These are phyloP conservation scores for Aulostomus chinensis DNA, from an alignment of 2,797 vertebrate species.

Conservation along the genomic window DNA sequence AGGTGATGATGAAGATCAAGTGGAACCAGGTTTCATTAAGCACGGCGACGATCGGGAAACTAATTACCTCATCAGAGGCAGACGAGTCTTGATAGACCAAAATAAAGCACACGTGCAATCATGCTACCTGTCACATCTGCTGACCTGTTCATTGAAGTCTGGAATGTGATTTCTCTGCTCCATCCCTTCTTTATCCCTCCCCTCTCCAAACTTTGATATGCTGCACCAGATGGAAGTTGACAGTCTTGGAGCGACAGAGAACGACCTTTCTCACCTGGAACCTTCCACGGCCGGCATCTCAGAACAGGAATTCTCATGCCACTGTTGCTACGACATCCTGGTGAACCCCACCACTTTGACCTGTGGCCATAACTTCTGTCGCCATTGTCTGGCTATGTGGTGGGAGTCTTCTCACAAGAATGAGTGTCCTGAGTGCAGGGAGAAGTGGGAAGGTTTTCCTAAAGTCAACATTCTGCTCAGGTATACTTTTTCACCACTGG, in stretches of 20 bases:
- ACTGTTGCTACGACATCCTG: slow-evolving; percentile 94
- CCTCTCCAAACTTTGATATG: slow-evolving; percentile 29
- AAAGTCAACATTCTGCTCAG: slow-evolving; percentile 94
- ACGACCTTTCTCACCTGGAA: slow-evolving; percentile 1
- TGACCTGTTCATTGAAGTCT: too few relatives aligned
- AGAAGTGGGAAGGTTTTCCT: slow-evolving; percentile 94
- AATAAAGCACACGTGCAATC: too few relatives aligned
- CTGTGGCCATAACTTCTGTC: slow-evolving; percentile 96
- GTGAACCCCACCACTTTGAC: slow-evolving; percentile 94
- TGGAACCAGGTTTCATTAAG: too few relatives aligned
- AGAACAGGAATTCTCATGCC: slow-evolving; percentile 89
- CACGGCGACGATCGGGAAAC: too few relatives aligned
- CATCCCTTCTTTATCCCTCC: too few relatives aligned
- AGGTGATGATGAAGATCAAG: too few relatives aligned
- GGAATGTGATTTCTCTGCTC: too few relatives aligned
- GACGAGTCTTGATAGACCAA: too few relatives aligned
- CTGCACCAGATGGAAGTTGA: slow-evolving; percentile 75
- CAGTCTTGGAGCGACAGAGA: slow-evolving; percentile 12
- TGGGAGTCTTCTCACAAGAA: slow-evolving; percentile 89
- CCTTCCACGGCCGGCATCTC: slow-evolving; percentile 68
- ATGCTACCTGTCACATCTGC: too few relatives aligned
- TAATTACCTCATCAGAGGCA: too few relatives aligned
- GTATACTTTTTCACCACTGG: slow-evolving; percentile 67
- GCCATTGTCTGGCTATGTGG: slow-evolving; percentile 93
- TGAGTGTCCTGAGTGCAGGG: slow-evolving; percentile 92